Evolutionary conservation across 2,888 invertebrate genomes (phyloP).

Genomic region (Drymonia ruficornis): DNA sequence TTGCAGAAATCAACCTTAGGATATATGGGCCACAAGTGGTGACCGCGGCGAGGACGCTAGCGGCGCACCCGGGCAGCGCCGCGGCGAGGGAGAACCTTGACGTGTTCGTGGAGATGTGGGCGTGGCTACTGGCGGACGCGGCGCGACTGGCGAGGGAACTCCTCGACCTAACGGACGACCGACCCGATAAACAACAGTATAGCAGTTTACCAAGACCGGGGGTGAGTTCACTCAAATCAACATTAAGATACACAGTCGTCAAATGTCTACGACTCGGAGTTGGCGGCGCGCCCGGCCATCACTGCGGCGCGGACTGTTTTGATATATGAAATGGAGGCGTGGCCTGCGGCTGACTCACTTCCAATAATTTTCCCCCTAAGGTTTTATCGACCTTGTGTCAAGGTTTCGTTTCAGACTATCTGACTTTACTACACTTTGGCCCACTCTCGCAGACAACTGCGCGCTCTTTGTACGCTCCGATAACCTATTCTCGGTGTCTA

Average conservation of each 20-base stretch:
- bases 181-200: conserved; percentile 86
- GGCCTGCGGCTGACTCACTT: conserved; percentile 5
- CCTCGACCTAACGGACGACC: conserved; percentile 89
- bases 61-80: conserved; percentile 96
- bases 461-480: conserved; percentile 1
- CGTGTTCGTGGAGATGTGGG: conserved; percentile 98
- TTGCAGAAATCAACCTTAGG: conserved; percentile 97
- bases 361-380: conserved; percentile 2
- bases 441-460: conserved; percentile 2
- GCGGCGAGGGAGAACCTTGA: conserved; percentile 99
- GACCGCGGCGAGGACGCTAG: conserved; percentile 96
- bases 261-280: conserved; percentile 5
- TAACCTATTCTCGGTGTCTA: background rate
- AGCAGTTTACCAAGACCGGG: conserved; percentile 98
- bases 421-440: background rate
- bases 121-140: conserved; percentile 96
- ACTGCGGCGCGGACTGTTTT: conserved; percentile 3
- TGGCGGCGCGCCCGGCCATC: conserved; percentile 2
- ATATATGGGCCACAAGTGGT: conserved; percentile 98
- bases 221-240: conserved; percentile 83
- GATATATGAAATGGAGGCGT: conserved; percentile 4
- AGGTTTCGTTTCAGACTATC: conserved; percentile 7
- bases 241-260: conserved; percentile 1
- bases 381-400: conserved; percentile 5
- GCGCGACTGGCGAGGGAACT: conserved; percentile 95